Evolutionary conservation across 2,797 vertebrate species (phyloP).

Genomic region (Momotus momota): DNA sequence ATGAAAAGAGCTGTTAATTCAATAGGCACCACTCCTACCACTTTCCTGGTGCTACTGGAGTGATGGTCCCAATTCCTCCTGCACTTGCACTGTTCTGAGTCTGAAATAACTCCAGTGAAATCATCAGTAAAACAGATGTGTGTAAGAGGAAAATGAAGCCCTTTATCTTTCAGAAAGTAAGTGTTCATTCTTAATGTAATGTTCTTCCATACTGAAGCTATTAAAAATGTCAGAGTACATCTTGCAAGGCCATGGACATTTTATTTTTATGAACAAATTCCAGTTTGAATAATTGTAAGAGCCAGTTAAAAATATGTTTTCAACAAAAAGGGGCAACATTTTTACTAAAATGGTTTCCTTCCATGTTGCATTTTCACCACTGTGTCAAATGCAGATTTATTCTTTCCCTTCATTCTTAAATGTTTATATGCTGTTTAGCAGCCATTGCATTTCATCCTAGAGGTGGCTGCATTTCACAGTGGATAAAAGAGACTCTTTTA

Average conservation of each 20-base stretch:
- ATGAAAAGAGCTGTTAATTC: constrained; percentile 38
- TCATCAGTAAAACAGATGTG: neutral
- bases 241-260: neutral
- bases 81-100: neutral
- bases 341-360: neutral
- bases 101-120: neutral
- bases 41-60: neutral
- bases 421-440: constrained; percentile 2
- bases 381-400: neutral
- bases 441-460: constrained; percentile 38
- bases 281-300: constrained; percentile 32
- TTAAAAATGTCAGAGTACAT: constrained; percentile 23
- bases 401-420: constrained; percentile 20
- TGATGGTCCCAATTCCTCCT: neutral
- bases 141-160: neutral
- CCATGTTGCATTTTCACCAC: neutral
- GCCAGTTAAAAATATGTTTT: neutral
- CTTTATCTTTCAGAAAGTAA: neutral
- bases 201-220: neutral
- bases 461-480: constrained; percentile 54
- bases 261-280: constrained; percentile 16
- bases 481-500: constrained; percentile 41
- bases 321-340: neutral
- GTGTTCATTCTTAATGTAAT: constrained; percentile 1
- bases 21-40: neutral